A percentile compares a stretch with the other conserved stretches of the same genome.
phyloP scores from a whole-genome alignment of 2,113 vertebrate species.

The Perca fluviatilis region DNA sequence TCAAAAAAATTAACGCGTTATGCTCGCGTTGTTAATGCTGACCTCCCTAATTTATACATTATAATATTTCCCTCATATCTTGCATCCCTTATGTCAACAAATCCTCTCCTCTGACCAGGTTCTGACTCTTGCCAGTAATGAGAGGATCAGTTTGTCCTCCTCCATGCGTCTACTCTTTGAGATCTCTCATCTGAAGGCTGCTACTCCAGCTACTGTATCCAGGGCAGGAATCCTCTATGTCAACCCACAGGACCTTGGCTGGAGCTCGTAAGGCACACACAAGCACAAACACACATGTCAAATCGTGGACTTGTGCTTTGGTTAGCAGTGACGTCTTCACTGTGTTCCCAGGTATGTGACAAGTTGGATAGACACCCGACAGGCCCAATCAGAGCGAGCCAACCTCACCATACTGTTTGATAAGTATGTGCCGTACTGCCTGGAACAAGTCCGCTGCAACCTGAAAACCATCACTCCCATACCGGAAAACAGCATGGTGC shows the following conservation, averaged over 20 bases:
- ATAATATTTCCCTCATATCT: no score
- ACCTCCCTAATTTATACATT: no score
- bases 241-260: slow-evolving; percentile 86
- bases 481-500: slow-evolving; percentile 87
- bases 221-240: slow-evolving; percentile 84
- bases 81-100: no score
- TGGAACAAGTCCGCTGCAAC: slow-evolving; percentile 86
- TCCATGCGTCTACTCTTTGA: slow-evolving; percentile 86
- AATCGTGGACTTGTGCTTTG: background rate
- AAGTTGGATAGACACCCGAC: slow-evolving; percentile 84
- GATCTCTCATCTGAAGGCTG: slow-evolving; percentile 83
- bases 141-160: slow-evolving; percentile 82
- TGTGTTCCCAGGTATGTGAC: slow-evolving; percentile 76
- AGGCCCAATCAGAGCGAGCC: slow-evolving; percentile 85
- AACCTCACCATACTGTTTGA: slow-evolving; percentile 86
- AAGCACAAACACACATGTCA: background rate
- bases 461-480: slow-evolving; percentile 86
- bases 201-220: slow-evolving; percentile 83
- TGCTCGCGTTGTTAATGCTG: no score
- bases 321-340: background rate
- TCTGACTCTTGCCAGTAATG: slow-evolving; percentile 85
- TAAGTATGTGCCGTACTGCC: slow-evolving; percentile 82
- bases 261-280: slow-evolving; percentile 81
- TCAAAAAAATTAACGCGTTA: no score
- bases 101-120: slow-evolving; percentile 65